Base-by-base conservation (phyloP, 2,113 vertebrate genomes). In the Chaetodon auriga region DNA sequence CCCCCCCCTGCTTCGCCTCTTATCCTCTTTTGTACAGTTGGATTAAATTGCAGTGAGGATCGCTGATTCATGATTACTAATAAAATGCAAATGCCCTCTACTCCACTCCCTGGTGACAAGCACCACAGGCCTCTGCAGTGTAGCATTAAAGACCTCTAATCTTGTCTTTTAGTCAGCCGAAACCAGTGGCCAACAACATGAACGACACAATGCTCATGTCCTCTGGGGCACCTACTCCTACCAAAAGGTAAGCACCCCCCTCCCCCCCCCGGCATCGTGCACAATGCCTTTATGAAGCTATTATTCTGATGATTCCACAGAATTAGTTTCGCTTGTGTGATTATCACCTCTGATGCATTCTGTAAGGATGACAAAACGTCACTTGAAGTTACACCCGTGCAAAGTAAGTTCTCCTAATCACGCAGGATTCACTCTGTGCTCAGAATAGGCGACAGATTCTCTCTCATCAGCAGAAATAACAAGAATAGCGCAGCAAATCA, bases 161-260 rank as follows among this genome's bases (percentile, higher is more conserved):
- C 83, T 94, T 92, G 89, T 92, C 85, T 96, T 97, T 66, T 92
- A 99, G 98, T 84, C 97, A 97, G 86, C 95, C 96, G 89, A 95
- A 96, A 78, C 94, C 97, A 45, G 92, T 95, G 89, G 88, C 90
- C 93, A 78, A 90, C 82, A 96, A 96, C 93, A 98, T 97, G 98
- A 98, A 97, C 14, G 97, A 99, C 91, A 93, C 97, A 83, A 76
- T 97, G 95, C 95, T 96, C 89, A 86, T 94, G 93, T 97, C 97
- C 87, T 97, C 98, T 0, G 97, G 97, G 93, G 96, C 94, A 0
- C 96, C 97, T 11, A 98, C 98, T 0, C 97, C 97, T 0, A 97
- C 96, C 16, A 97, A 98, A 94, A 99, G 98, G 98, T 99, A 96
- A 51, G 88, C 90, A 73, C 49, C n/a, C 60, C 49, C 64, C 43